A percentile compares a stretch with the other conserved stretches of the same genome.
Evolutionary conservation across 2,888 invertebrate genomes (phyloP).

Genomic region (Acleris laterana): DNA sequence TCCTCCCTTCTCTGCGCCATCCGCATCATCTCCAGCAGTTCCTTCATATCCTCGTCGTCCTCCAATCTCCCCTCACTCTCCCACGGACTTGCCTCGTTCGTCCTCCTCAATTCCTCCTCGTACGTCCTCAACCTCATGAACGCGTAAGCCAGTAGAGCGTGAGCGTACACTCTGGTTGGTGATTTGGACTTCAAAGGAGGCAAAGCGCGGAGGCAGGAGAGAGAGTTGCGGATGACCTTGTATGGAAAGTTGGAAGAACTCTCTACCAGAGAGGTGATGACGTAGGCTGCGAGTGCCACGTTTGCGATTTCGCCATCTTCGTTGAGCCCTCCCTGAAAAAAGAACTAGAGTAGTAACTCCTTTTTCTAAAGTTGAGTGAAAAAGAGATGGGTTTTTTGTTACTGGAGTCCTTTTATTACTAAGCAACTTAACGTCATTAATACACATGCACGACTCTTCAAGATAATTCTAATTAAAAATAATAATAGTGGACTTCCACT

Average conservation of each 20-base stretch:
- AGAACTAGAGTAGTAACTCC: background rate
- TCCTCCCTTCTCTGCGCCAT: conserved; percentile 73
- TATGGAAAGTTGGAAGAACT: conserved; percentile 77
- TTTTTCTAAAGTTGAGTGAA: no score
- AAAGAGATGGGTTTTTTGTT: no score
- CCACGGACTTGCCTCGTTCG: conserved; percentile 54
- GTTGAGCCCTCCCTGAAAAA: conserved; percentile 79
- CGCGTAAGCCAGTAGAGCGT: conserved; percentile 64
- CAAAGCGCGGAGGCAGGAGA: conserved; percentile 84
- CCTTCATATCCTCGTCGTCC: conserved; percentile 59
- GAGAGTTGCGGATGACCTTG: conserved; percentile 80
- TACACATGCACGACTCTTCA: no score
- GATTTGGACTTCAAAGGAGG: conserved; percentile 58
- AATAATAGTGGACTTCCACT: no score
- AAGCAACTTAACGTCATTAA: no score
- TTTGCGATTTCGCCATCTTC: conserved; percentile 81
- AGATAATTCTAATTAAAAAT: no score
- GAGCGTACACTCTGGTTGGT: conserved; percentile 62
- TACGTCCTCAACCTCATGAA: conserved; percentile 61
- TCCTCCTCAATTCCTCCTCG: conserved; percentile 58
- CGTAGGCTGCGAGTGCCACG: conserved; percentile 88
- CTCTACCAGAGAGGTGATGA: conserved; percentile 87
- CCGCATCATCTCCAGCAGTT: conserved; percentile 61
- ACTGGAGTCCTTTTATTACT: no score
- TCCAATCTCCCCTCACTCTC: conserved; percentile 50